Evolutionary conservation across 1,140 invertebrate genomes (phyloP), one percentile per base, ranked within the genome.

Genomic region (Hypsibius dujardini): DNA sequence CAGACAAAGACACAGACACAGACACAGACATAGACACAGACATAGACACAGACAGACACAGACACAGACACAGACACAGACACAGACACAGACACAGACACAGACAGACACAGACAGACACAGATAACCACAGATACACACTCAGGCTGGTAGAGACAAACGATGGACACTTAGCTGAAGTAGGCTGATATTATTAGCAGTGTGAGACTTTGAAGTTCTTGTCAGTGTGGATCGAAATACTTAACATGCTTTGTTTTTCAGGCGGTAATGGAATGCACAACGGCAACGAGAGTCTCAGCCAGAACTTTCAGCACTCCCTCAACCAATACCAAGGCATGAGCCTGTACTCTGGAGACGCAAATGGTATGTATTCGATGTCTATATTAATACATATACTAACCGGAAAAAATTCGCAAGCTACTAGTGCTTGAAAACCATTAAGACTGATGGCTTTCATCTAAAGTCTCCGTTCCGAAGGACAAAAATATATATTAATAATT

Each of bases 281-380:
- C n/a, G 50, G 50, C n/a, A n/a, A n/a, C n/a, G 50, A 56, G 7
- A 56, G n/a, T 56, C n/a, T 56, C 7, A 56, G n/a, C 50, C 50
- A 56, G n/a, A 56, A n/a, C 50, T 56, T 56, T 56, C 50, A 56
- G 50, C 50, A 67, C 45, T 67, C 62, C 12, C 42, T 67, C 12
- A 67, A 67, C 45, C 62, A 67, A 42, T 67, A 67, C 45, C 62
- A 67, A 45, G 62, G 62, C 42, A 67, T 67, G 12, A 67, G 42
- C 42, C 42, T 67, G 42, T 67, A 67, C 62, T 67, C 62, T 3
- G 62, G 62, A 15, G 12, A 67, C 45, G 62, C 12, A 12, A 45
- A 67, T 42, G 62, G 12, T 67, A 56, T 12, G 7, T 7, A n/a
- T 56, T 12, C 7, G 50, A 56, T 12, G 7, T 56, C 7, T n/a